Conservation (phyloP, 2,113 vertebrate genomes). For the Cinclus cinclus region DNA sequence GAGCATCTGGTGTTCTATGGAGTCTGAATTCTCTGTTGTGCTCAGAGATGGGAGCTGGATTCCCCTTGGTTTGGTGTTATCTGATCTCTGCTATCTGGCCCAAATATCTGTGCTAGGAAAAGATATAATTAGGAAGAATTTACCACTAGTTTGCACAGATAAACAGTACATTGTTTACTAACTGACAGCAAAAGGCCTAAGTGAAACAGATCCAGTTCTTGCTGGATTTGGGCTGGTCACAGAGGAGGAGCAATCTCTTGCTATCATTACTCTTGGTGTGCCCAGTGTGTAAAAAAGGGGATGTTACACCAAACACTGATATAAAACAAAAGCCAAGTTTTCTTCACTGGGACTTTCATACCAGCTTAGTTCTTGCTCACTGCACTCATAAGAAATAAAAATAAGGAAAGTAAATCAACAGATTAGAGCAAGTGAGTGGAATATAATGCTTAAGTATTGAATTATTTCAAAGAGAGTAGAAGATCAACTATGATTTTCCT, state of each 20-base stretch:
- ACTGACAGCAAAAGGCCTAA: background rate
- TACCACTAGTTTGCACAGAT: background rate
- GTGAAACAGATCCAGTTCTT: background rate
- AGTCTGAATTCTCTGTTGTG: background rate
- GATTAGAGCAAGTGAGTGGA: background rate
- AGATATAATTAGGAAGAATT: background rate
- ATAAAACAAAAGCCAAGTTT: background rate
- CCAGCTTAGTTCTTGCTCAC: background rate
- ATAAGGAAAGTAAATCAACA: background rate
- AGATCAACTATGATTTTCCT: background rate
- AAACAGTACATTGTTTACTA: background rate
- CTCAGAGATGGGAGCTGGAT: background rate
- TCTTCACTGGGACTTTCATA: background rate
- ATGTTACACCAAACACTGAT: background rate
- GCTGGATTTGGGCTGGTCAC: background rate
- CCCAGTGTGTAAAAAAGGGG: background rate
- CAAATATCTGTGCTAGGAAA: background rate
- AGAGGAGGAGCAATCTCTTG: background rate
- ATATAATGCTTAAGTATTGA: background rate
- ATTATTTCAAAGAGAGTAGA: background rate
- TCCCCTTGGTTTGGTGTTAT: background rate
- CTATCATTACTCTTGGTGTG: background rate
- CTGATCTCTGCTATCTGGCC: background rate
- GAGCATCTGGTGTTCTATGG: accelerated
- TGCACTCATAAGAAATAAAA: background rate